A percentile compares a stretch with the other conserved stretches of the same genome.
phyloP scores from a whole-genome alignment of 2,113 vertebrate genomes.

The Azemiops feae region DNA sequence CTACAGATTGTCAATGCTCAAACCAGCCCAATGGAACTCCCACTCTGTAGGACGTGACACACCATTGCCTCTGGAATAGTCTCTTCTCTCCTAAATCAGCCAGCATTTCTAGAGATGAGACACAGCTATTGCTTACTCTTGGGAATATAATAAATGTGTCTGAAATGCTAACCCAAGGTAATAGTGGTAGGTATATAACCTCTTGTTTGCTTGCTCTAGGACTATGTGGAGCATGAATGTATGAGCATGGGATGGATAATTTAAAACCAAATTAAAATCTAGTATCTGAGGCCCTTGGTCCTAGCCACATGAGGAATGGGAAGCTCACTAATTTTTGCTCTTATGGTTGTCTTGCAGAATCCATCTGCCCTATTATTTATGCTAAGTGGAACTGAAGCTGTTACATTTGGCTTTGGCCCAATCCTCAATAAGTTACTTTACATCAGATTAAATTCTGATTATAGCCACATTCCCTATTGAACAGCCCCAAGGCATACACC shows the following conservation, averaged over 20 bases:
- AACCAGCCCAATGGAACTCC: neutral
- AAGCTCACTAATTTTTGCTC: neutral
- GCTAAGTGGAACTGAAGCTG: neutral
- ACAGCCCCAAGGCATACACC: neutral
- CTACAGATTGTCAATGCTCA: constrained; percentile 18
- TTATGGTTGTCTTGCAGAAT: neutral
- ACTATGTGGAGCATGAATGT: neutral
- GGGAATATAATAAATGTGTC: neutral
- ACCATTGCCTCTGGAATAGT: neutral
- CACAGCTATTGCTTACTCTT: neutral
- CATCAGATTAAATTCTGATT: neutral
- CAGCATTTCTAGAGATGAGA: neutral
- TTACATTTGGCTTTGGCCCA: neutral
- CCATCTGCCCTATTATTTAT: neutral
- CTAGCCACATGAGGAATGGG: neutral
- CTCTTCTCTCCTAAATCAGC: neutral
- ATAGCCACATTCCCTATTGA: neutral
- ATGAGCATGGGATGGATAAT: neutral
- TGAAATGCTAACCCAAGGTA: neutral
- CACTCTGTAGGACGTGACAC: neutral
- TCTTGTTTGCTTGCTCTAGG: neutral
- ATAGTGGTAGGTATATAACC: neutral
- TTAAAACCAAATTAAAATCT: constrained; percentile 32
- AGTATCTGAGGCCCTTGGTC: neutral
- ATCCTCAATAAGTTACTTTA: neutral